Percentiles rank a stretch among this genome's conserved stretches.
Conservation (phyloP, 2,797 vertebrate species). For the Petrocephalus sullivani region DNA sequence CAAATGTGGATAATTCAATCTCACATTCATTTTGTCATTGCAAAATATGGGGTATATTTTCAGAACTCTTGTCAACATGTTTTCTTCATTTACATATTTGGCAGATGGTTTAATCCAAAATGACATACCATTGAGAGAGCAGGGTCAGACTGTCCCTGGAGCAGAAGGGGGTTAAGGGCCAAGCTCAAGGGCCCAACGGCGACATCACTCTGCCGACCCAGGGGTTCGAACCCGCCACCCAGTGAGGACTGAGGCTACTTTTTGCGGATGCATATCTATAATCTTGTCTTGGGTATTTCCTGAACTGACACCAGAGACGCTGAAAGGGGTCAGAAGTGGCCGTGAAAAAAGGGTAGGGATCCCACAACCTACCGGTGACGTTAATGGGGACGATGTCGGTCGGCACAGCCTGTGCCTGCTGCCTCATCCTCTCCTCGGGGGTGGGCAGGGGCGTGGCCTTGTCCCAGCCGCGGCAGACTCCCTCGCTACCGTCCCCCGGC, state of each 20-base stretch:
- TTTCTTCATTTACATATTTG: background rate
- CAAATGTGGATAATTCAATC: background rate
- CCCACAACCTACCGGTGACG: constrained; percentile 76
- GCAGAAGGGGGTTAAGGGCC: background rate
- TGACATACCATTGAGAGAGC: background rate
- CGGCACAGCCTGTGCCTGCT: constrained; percentile 79
- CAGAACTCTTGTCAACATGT: background rate
- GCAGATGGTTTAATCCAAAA: background rate
- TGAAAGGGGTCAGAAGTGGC: background rate
- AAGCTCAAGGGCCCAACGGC: background rate
- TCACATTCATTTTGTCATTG: background rate
- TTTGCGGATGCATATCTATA: background rate
- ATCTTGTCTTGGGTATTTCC: background rate
- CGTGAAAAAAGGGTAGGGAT: background rate
- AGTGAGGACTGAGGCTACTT: background rate
- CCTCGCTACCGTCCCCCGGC: constrained; percentile 28
- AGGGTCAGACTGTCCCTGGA: background rate
- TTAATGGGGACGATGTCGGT: constrained; percentile 84
- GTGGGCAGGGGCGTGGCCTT: constrained; percentile 68
- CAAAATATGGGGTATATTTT: background rate
- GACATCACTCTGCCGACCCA: background rate
- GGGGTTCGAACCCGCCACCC: background rate
- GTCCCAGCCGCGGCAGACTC: constrained; percentile 64
- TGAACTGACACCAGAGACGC: background rate
- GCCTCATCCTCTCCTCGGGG: constrained; percentile 91